Evolutionary conservation across 2,113 vertebrate genomes (phyloP).

Genomic region (Craseonycteris thonglongyai): DNA sequence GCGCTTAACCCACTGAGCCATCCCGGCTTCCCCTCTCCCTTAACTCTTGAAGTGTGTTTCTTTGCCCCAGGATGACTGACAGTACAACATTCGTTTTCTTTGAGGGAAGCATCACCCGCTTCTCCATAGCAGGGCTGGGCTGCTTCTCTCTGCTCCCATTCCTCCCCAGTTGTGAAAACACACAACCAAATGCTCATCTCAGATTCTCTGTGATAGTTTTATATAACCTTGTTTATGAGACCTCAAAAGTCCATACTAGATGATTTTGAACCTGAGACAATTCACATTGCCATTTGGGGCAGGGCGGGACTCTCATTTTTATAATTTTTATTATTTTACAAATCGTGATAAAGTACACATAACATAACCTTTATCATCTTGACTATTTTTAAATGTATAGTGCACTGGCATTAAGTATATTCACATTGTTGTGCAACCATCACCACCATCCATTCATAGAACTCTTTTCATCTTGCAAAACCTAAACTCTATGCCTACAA

Average conservation of each 20-base stretch:
- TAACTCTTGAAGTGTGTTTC: not conserved
- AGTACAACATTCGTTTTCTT: not conserved
- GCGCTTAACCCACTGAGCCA: too few species aligned
- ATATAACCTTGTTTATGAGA: not conserved
- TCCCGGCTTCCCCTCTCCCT: not conserved
- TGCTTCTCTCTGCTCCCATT: not conserved
- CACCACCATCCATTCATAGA: not conserved
- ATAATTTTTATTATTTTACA: not conserved
- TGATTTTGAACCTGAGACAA: not conserved
- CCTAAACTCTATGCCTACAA: not conserved
- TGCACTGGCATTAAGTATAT: not conserved
- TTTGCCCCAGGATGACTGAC: not conserved
- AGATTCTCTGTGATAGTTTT: not conserved
- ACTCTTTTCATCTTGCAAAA: not conserved
- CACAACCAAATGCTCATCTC: not conserved
- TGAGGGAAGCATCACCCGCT: not conserved
- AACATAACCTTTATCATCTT: not conserved
- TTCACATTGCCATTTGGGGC: not conserved
- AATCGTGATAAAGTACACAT: not conserved
- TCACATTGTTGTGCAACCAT: not conserved
- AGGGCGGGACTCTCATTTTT: too few species aligned
- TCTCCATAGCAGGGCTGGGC: not conserved
- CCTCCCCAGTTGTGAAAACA: not conserved
- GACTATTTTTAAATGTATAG: not conserved
- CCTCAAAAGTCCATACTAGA: not conserved